phyloP scores from a whole-genome alignment of 2,888 invertebrate genomes.

The Alcis repandata region DNA sequence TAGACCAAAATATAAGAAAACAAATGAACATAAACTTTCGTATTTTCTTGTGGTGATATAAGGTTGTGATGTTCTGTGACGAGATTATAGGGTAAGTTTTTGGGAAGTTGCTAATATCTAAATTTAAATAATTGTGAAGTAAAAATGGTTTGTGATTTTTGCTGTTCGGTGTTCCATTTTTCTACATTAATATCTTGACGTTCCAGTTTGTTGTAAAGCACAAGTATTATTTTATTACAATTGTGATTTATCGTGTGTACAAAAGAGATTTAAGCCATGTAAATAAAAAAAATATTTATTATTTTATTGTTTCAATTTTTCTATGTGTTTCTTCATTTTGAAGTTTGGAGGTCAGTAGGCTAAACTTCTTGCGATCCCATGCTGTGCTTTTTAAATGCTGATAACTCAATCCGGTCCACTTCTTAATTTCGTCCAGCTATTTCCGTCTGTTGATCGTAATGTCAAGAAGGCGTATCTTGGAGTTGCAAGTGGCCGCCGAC shows the following conservation, averaged over 20 bases:
- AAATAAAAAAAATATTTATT: slow-evolving; percentile 13
- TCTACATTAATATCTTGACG: neutral
- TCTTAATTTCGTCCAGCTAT: too few relatives aligned
- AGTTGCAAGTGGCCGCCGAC: too few relatives aligned
- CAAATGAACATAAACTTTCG: neutral
- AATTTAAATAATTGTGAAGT: neutral
- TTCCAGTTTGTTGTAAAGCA: slow-evolving; percentile 2
- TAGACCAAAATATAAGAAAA: neutral
- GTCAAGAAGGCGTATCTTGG: too few relatives aligned
- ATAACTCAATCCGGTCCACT: too few relatives aligned
- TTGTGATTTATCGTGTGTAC: slow-evolving; percentile 9
- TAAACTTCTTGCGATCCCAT: too few relatives aligned
- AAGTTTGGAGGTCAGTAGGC: too few relatives aligned
- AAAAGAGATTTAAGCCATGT: slow-evolving; percentile 3
- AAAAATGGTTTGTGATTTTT: neutral
- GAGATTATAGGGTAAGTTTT: neutral
- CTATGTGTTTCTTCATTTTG: neutral
- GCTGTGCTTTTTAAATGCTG: too few relatives aligned
- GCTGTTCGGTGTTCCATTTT: neutral
- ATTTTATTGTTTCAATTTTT: neutral
- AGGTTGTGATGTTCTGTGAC: neutral
- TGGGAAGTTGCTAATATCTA: neutral
- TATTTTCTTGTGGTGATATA: neutral
- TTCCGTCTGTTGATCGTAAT: too few relatives aligned
- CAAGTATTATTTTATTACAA: slow-evolving; percentile 12